Conservation (phyloP, 2,797 vertebrate species). For the Takifugu ocellatus region DNA sequence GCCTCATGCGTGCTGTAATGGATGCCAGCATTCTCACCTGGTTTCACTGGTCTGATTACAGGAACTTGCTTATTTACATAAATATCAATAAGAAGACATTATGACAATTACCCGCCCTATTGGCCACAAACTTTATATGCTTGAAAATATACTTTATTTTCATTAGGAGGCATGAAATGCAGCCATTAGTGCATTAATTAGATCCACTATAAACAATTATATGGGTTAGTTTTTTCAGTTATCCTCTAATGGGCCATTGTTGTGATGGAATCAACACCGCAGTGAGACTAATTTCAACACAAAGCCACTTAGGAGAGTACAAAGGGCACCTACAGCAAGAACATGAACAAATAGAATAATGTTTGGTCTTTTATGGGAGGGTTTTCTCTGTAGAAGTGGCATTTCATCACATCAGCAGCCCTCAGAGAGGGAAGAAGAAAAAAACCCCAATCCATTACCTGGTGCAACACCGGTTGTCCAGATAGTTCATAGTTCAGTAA, state of each 20-base stretch:
- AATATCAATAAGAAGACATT: slow-evolving; percentile 77
- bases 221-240: slow-evolving; percentile 64
- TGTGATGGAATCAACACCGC: slow-evolving; percentile 52
- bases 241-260: slow-evolving; percentile 69
- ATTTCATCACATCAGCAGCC: slow-evolving; percentile 47
- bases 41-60: slow-evolving; percentile 62
- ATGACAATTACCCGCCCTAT: slow-evolving; percentile 73
- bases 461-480: slow-evolving; percentile 68
- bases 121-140: slow-evolving; percentile 76
- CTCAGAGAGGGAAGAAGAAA: slow-evolving; percentile 22
- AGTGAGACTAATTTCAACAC: slow-evolving; percentile 53
- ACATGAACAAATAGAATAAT: slow-evolving; percentile 62
- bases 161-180: slow-evolving; percentile 79
- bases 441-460: slow-evolving; percentile 72
- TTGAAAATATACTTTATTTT: slow-evolving; percentile 81
- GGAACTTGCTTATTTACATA: slow-evolving; percentile 74
- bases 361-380: slow-evolving; percentile 47
- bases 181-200: slow-evolving; percentile 78
- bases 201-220: slow-evolving; percentile 77
- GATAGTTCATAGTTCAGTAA: slow-evolving; percentile 65
- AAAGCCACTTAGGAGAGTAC: slow-evolving; percentile 22
- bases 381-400: slow-evolving; percentile 35
- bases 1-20: slow-evolving; percentile 28
- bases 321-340: slow-evolving; percentile 27
- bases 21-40: slow-evolving; percentile 55